phyloP scores from a whole-genome alignment of 2,888 invertebrate species.

The Sturmia bella region DNA sequence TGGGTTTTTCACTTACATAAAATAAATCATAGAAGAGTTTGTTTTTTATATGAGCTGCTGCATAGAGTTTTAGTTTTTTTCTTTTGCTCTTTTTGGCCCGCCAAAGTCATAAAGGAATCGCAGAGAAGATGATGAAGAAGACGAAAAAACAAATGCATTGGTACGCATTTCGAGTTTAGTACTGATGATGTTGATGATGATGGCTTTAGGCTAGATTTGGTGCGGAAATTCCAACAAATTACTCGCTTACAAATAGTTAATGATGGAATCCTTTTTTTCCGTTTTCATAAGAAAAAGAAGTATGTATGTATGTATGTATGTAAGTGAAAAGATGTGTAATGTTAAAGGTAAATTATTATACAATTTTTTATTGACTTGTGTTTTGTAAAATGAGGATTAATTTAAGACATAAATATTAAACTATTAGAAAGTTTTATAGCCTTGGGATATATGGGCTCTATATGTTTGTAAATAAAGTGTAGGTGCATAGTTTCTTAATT shows the following conservation, averaged over 20 bases:
- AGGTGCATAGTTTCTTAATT: too few relatives aligned
- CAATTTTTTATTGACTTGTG: too few relatives aligned
- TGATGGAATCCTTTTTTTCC: slow-evolving; percentile 25
- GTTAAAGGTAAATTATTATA: too few relatives aligned
- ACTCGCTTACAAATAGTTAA: slow-evolving; percentile 45
- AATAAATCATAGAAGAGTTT: slow-evolving; percentile 66
- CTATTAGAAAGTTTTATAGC: too few relatives aligned
- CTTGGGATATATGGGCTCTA: too few relatives aligned
- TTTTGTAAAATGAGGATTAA: too few relatives aligned
- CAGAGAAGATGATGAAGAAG: neutral
- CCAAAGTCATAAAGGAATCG: slow-evolving; percentile 3
- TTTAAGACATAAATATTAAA: too few relatives aligned
- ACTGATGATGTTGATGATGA: slow-evolving; percentile 62
- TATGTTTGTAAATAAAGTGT: too few relatives aligned
- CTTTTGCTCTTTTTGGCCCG: too few relatives aligned
- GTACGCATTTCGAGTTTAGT: slow-evolving; percentile 61
- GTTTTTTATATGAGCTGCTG: slow-evolving; percentile 50
- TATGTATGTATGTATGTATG: slow-evolving; percentile 2
- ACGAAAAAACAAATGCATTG: slow-evolving; percentile 44
- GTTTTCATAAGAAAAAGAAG: neutral
- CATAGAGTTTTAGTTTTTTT: slow-evolving; percentile 23
- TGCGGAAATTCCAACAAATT: slow-evolving; percentile 66
- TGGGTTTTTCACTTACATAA: slow-evolving; percentile 66
- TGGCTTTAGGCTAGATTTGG: slow-evolving; percentile 63
- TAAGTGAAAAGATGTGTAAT: neutral